Base-by-base conservation (phyloP, 23 tunicate species). In the Styela clava region DNA sequence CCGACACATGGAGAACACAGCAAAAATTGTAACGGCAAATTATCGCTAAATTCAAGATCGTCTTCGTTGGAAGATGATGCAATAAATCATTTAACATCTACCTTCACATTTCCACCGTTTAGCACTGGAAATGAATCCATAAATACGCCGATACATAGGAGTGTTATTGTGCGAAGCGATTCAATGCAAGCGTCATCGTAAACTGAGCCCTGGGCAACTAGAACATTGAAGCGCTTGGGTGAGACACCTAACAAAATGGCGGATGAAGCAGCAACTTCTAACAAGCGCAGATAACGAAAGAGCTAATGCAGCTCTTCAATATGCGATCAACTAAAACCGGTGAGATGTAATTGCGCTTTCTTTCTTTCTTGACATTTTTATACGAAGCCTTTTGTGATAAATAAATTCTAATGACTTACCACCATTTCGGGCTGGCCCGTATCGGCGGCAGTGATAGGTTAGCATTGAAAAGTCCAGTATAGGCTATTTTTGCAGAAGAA, bases 91-190 rank as follows among this genome's bases (percentile, higher is more conserved):
- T 35, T 34, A 34, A n/a, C 78, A 18, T 44, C 64, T 22, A 44
- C 63, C 16, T 33, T 1, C 24, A 56, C 64, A 51, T 23, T 22
- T 22, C n/a, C 64, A 51, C 2, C 64, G 0, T 76, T 29, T 33
- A 52, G 33, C 81, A 23, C 65, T 16, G 63, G 24, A 35, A 35
- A 35, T 44, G 27, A 44, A 27, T 16, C 36, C 64, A 16, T 44
- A 24, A 52, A 44, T 0, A 76, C 21, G 1, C 65, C 81, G 5
- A 56, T 76, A 27, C 65, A 76, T 0, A 36, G 64, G 2, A 76
- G 81, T 44, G 81, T 76, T 5, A 76, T 76, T 0, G 81, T 76
- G 65, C 1, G 65, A 52, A 76, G 81, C 52, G 64, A 52, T 52
- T 76, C 81, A 44, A 56, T 52, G 52, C 78, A 32, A 72, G 25